A percentile compares a stretch with the other conserved stretches of the same genome.
Evolutionary conservation across 2,113 vertebrate genomes (phyloP).

Genomic region (Tragulus kanchil): DNA sequence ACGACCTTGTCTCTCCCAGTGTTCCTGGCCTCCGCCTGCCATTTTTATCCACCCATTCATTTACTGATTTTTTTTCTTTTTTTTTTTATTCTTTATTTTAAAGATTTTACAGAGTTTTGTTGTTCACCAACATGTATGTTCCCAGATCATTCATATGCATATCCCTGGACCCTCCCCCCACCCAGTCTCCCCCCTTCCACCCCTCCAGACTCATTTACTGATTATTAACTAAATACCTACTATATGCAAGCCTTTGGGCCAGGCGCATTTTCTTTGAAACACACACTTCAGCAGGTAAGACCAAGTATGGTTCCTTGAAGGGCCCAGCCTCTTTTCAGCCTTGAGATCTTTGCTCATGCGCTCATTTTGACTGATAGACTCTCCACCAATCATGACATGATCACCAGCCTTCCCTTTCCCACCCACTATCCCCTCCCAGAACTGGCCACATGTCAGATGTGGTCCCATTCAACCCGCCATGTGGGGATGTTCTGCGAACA

Average conservation of each 20-base stretch:
- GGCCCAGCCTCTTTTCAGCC: neutral
- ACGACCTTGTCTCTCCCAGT: neutral
- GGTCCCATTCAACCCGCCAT: neutral
- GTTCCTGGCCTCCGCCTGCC: neutral
- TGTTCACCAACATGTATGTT: too few relatives aligned
- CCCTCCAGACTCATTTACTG: neutral
- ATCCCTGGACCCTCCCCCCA: too few relatives aligned
- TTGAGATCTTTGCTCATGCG: neutral
- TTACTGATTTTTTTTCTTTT: too few relatives aligned
- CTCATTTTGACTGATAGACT: neutral
- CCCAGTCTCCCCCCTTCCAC: too few relatives aligned
- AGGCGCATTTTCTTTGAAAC: neutral
- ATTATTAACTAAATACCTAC: neutral
- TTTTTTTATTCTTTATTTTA: too few relatives aligned
- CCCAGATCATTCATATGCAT: too few relatives aligned
- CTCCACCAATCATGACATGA: neutral
- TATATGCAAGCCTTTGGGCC: neutral
- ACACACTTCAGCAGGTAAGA: neutral
- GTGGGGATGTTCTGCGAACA: too few relatives aligned
- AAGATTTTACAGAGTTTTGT: too few relatives aligned
- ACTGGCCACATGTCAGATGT: neutral
- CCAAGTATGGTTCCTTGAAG: neutral
- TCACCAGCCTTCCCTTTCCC: neutral
- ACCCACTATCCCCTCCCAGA: neutral
- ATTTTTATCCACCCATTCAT: neutral